Percentiles rank a stretch among this genome's conserved stretches.
These are phyloP conservation scores for Zeuzera pyrina DNA, from an alignment of 2,888 invertebrate genomes.

Conservation along the genomic window DNA sequence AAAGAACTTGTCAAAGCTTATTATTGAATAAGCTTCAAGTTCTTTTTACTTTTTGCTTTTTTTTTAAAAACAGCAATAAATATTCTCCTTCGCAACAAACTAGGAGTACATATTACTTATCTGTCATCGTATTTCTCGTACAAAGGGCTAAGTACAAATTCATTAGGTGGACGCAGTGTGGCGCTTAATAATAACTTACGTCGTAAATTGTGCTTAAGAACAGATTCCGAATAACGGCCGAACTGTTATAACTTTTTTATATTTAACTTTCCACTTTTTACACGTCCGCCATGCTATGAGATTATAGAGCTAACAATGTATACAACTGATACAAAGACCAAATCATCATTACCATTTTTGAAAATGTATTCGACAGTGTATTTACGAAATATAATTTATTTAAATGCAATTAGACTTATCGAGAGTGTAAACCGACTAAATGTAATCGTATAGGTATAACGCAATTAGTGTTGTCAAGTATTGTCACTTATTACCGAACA, in stretches of 20 bases:
- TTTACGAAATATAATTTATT: too few species aligned
- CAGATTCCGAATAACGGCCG: conserved; percentile 28
- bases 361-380: too few species aligned
- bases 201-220: conserved; percentile 57
- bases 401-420: too few species aligned
- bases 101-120: too few species aligned
- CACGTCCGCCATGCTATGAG: conserved; percentile 31
- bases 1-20: not conserved
- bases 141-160: conserved; percentile 23
- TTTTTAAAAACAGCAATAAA: not conserved
- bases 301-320: conserved; percentile 21
- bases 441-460: too few species aligned
- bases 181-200: conserved; percentile 40
- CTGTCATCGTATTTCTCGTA: conserved; percentile 1
- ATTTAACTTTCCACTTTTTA: conserved; percentile 62
- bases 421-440: too few species aligned
- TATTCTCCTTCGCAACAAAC: conserved; percentile 1
- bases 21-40: too few species aligned
- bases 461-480: too few species aligned
- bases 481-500: too few species aligned
- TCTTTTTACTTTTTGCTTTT: too few species aligned
- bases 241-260: conserved; percentile 58
- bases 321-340: too few species aligned
- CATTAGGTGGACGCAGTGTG: conserved; percentile 20
- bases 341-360: too few species aligned